Evolutionary conservation across 2,797 vertebrate species (phyloP).

Genomic region (Streptopelia turtur): DNA sequence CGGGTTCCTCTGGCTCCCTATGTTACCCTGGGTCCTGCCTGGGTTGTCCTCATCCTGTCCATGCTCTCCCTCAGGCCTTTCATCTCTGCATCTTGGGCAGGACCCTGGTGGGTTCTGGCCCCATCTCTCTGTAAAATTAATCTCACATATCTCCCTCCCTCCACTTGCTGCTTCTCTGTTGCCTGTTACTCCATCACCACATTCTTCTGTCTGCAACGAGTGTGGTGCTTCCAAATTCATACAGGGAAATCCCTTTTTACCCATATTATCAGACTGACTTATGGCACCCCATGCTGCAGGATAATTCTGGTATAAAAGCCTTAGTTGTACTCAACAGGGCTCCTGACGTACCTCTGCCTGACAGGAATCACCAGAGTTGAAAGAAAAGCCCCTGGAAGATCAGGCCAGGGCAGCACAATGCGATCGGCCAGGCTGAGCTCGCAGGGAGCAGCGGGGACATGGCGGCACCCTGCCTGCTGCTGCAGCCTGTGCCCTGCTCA

Average conservation of each 20-base stretch:
- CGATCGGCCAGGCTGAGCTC: neutral
- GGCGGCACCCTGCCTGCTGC: neutral
- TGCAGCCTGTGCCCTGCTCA: neutral
- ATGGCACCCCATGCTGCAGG: neutral
- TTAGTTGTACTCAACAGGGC: neutral
- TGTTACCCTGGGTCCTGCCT: neutral
- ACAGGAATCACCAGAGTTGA: neutral
- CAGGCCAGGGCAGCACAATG: neutral
- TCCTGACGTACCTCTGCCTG: neutral
- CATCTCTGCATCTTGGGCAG: neutral
- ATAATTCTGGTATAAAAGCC: neutral
- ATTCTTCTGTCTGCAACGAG: neutral
- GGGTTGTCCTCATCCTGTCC: neutral
- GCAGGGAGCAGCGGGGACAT: neutral
- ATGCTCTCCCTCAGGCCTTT: neutral
- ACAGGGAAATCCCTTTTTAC: neutral
- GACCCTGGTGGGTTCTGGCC: neutral
- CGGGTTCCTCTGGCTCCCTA: fast-evolving
- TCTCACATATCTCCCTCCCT: neutral
- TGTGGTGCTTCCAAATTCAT: neutral
- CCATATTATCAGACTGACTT: neutral
- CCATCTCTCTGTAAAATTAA: neutral
- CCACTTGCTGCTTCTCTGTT: neutral
- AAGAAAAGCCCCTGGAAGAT: neutral
- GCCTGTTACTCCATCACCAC: neutral